Evolutionary conservation across 2,888 invertebrate species (phyloP), one percentile per base, ranked within the genome.

Genomic region (Iphiclides podalirius): DNA sequence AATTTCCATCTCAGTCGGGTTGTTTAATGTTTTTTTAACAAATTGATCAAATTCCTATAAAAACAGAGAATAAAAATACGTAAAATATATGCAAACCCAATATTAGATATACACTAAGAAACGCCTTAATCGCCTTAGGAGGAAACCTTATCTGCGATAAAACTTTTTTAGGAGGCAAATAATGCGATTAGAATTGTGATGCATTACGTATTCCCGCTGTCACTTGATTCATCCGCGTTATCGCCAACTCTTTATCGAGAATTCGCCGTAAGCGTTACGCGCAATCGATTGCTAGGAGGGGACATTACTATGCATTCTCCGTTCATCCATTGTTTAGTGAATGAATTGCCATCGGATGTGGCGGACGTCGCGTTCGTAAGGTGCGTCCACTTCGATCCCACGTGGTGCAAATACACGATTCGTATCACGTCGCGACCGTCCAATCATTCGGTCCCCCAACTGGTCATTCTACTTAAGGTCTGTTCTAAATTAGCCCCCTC

Each of bases 171-270:
- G 31, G 2, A 31, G 11, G 31, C 31, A 31, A n/a, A 31, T 31
- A 12, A n/a, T 12, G n/a, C n/a, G n/a, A 36, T 44, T 28, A 3
- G 26, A 20, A 44, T 15, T 42, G 6, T 12, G 38, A 39, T 40
- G 35, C 14, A 40, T 53, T 49, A 53, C 44, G 43, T 49, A 53
- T 55, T 49, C 42, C 11, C 16, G 35, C 49, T 58, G 58, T 60
- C 60, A 52, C 47, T 58, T 52, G 55, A 74, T 59, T 72, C 72
- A 77, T 64, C 54, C 54, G 49, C 52, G 59, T 59, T 65, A 61
- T 66, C 66, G n/a, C n/a, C n/a, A 38, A 42, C 14, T 59, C 58
- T 53, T 70, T 75, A 76, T 74, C 76, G 66, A 58, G 60, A 66
- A 66, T 66, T 66, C 64, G 63, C 52, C 59, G 63, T 69, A 62